Base-by-base conservation (phyloP, 1,140 invertebrate species). In the Brachionus calyciflorus region DNA sequence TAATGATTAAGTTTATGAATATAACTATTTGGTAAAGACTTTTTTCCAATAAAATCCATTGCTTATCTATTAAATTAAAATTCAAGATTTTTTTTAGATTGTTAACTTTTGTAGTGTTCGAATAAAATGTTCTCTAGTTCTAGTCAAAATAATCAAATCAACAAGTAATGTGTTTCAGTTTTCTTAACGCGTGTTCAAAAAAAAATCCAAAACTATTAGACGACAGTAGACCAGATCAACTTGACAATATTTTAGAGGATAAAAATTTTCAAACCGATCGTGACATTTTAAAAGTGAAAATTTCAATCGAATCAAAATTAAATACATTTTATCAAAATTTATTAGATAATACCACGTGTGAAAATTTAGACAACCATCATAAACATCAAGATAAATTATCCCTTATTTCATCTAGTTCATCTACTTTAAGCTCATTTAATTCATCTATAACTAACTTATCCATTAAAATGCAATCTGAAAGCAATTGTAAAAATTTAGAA, bases 121-220 rank as follows among this genome's bases (percentile, higher is more conserved):
- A n/a, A 37, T 5, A 37, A 37, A 37, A 37, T 37, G 33, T 5
- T 5, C 9, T 37, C 9, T 37, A 37, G 3, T 37, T 37, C 9
- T 5, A 37, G 33, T 37, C 33, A 37, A 33, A 3, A 17, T 37
- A 17, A 30, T 12, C 17, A 21, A 37, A 21, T 30, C 26, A 9
- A 60, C 30, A 37, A 60, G 55, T 60, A 33, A 60, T 60, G 55
- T 60, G 55, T 17, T 60, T 60, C 55, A 60, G 30, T 37, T 60
- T 60, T 60, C 17, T 60, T 7, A 60, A 60, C 21, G 37, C 28
- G n/a, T 60, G 55, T 37, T 33, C 37, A 21, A 60, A 40, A 3
- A 60, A 40, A 60, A 60, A 60, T 37, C 7, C 46, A 17, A 12
- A 6, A 3, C 17, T n/a, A 21, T 17, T 2, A 49, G 19, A 49